Conservation (phyloP, 2,797 vertebrate species). For the Lophius americanus region DNA sequence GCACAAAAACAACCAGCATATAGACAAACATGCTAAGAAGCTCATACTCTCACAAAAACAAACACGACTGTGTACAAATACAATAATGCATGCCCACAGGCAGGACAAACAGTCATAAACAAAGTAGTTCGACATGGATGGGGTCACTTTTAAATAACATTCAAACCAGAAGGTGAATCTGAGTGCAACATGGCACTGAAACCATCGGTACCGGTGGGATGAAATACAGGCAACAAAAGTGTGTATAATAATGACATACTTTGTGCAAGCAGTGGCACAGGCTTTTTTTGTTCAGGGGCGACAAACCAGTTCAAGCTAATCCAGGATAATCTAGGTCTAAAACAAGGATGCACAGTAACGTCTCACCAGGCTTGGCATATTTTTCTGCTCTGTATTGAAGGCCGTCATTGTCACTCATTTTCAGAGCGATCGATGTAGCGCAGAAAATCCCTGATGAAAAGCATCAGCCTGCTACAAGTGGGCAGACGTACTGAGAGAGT, state of each 20-base stretch:
- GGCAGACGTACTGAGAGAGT: conserved; percentile 66
- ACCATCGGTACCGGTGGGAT: conserved; percentile 38
- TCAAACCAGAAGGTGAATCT: conserved; percentile 63
- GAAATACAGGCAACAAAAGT: conserved; percentile 17
- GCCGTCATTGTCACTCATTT: conserved; percentile 56
- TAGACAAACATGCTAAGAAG: conserved; percentile 13
- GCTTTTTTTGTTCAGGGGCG: background rate
- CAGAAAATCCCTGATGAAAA: conserved; percentile 78
- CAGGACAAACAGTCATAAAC: conserved; percentile 50
- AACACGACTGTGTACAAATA: conserved; percentile 34
- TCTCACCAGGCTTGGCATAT: conserved; percentile 20
- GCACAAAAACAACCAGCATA: conserved; percentile 36
- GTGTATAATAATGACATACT: conserved; percentile 13
- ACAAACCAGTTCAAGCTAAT: conserved; percentile 9
- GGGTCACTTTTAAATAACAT: conserved; percentile 63
- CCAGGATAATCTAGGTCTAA: conserved; percentile 12
- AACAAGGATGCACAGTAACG: conserved; percentile 19
- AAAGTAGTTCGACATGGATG: conserved; percentile 51
- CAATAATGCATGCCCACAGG: conserved; percentile 18
- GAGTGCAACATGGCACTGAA: conserved; percentile 33
- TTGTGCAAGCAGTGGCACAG: background rate
- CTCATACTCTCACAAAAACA: conserved; percentile 34
- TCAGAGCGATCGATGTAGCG: conserved; percentile 59
- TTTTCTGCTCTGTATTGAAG: conserved; percentile 33
- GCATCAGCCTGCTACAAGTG: conserved; percentile 66